Evolutionary conservation across 2,888 invertebrate species (phyloP).

Genomic region (Diogma glabrata): DNA sequence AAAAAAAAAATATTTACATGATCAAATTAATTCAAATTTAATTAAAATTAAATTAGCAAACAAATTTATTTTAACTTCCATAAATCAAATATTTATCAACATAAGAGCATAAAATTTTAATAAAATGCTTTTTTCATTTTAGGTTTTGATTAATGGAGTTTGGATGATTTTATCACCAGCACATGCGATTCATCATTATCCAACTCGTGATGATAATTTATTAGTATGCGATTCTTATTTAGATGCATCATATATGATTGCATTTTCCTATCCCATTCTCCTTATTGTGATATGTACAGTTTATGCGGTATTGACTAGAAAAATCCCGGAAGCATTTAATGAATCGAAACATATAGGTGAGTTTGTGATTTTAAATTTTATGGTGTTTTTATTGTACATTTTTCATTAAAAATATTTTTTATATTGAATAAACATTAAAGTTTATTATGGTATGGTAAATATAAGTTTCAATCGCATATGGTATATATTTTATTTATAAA

Average conservation of each 20-base stretch:
- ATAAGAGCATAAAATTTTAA: too few species aligned
- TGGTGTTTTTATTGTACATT: too few species aligned
- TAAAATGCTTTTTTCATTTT: slow-evolving; percentile 20
- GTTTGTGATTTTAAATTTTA: too few species aligned
- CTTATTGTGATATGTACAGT: slow-evolving; percentile 87
- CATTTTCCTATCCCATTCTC: slow-evolving; percentile 86
- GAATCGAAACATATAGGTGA: slow-evolving; percentile 94
- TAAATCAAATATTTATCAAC: too few species aligned
- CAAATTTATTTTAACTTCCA: too few species aligned
- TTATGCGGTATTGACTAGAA: slow-evolving; percentile 89
- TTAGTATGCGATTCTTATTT: slow-evolving; percentile 87
- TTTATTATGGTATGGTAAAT: too few species aligned
- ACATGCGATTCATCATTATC: slow-evolving; percentile 79
- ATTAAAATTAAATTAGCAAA: too few species aligned
- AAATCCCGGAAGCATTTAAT: slow-evolving; percentile 97
- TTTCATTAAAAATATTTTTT: too few species aligned
- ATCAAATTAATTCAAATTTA: too few species aligned
- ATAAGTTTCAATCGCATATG: too few species aligned
- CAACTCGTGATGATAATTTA: slow-evolving; percentile 83
- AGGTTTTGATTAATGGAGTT: slow-evolving; percentile 78
- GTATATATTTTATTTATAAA: too few species aligned
- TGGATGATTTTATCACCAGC: slow-evolving; percentile 91
- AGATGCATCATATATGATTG: slow-evolving; percentile 87
- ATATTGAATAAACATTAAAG: background rate
- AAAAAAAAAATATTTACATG: too few species aligned